Evolutionary conservation across 2,888 invertebrate genomes (phyloP).

Genomic region (Stenolophus ochropezus): DNA sequence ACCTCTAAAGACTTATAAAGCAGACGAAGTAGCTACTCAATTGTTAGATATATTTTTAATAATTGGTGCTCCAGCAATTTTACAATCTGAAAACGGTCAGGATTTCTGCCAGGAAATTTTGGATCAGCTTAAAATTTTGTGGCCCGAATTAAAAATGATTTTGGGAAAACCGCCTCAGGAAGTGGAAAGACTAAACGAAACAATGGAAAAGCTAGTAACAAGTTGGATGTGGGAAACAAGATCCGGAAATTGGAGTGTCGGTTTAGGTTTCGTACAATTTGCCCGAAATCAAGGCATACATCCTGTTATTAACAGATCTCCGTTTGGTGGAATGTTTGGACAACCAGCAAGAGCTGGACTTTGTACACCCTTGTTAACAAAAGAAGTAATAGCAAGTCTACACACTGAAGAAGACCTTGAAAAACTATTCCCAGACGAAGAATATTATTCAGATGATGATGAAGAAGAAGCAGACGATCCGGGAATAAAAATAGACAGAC

Average conservation of each 20-base stretch:
- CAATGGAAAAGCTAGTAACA: neutral
- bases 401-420: neutral
- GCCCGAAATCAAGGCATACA: neutral
- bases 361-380: neutral
- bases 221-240: neutral
- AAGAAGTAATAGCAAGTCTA: neutral
- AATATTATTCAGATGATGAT: neutral
- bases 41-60: conserved; percentile 69
- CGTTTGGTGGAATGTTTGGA: neutral
- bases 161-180: conserved; percentile 67
- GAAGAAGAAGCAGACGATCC: neutral
- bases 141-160: conserved; percentile 69
- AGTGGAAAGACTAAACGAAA: neutral
- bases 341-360: neutral
- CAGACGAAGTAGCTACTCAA: conserved; percentile 68
- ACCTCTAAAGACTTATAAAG: conserved; percentile 67
- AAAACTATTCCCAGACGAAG: neutral
- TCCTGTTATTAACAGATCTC: neutral
- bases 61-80: conserved; percentile 69
- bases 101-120: conserved; percentile 67
- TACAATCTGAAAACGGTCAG: conserved; percentile 68
- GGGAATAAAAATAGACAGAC: neutral
- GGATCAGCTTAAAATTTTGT: conserved; percentile 65
- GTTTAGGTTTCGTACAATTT: neutral
- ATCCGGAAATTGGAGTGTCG: neutral